Conservation (phyloP, 2,113 vertebrate genomes). For the Nymphicus hollandicus region DNA sequence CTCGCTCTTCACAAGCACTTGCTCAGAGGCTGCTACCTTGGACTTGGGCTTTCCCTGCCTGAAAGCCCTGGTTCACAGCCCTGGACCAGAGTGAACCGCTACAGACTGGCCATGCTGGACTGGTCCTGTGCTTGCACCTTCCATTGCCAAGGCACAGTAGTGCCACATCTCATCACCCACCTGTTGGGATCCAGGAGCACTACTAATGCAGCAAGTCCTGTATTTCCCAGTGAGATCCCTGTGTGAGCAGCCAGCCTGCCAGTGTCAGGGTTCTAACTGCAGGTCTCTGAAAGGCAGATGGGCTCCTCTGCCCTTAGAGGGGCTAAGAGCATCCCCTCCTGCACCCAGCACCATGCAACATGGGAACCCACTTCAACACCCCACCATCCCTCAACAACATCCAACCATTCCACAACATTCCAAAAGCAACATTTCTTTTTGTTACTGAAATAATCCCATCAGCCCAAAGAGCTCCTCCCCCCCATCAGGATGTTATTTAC, state of each 20-base stretch:
- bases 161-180: background rate
- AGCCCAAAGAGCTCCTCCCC: background rate
- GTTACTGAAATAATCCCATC: background rate
- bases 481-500: background rate
- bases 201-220: background rate
- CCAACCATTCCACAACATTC: background rate
- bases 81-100: accelerated
- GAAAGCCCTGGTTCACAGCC: background rate
- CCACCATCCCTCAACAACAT: background rate
- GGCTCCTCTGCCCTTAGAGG: background rate
- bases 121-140: background rate
- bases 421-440: background rate
- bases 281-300: background rate
- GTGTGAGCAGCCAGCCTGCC: background rate
- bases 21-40: background rate
- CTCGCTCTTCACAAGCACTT: background rate
- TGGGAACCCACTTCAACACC: background rate
- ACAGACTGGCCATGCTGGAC: background rate
- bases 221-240: background rate
- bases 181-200: accelerated
- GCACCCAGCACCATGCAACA: background rate
- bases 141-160: background rate
- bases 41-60: background rate
- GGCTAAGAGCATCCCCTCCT: background rate
- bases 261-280: background rate